Conservation (phyloP, 2,888 invertebrate genomes). For the Microchrysa polita region DNA sequence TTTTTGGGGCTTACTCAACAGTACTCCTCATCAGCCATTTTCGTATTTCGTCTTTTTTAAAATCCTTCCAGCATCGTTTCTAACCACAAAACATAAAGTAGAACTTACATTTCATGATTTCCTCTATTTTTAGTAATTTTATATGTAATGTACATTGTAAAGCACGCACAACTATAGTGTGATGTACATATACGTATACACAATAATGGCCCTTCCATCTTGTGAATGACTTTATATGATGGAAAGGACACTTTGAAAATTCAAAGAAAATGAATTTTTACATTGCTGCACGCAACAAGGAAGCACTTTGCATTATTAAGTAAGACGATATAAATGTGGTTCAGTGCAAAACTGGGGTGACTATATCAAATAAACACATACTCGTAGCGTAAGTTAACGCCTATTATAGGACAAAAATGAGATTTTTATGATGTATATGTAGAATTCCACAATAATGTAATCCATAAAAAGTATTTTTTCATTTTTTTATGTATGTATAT, state of each 20-base stretch:
- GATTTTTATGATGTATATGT: too few species aligned
- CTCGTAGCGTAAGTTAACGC: too few species aligned
- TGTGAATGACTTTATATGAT: background rate
- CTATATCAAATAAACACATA: constrained; percentile 5
- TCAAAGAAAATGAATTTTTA: constrained; percentile 45
- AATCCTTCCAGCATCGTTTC: background rate
- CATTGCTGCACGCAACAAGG: constrained; percentile 48
- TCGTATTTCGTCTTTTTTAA: too few species aligned
- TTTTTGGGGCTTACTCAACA: too few species aligned
- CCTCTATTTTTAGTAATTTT: background rate
- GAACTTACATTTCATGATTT: background rate
- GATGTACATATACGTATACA: background rate
- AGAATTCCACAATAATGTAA: too few species aligned
- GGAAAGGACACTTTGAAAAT: constrained; percentile 18
- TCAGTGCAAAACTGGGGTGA: constrained; percentile 7
- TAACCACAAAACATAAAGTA: background rate
- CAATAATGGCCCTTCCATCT: too few species aligned
- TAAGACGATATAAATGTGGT: constrained; percentile 42
- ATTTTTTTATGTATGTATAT: too few species aligned
- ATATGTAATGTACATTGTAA: too few species aligned
- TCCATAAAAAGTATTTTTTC: too few species aligned
- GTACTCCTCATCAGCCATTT: too few species aligned
- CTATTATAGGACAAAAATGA: too few species aligned
- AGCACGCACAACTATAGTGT: too few species aligned
- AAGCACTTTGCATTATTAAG: constrained; percentile 49